phyloP scores from a whole-genome alignment of 2,113 vertebrate genomes.

The human region DNA sequence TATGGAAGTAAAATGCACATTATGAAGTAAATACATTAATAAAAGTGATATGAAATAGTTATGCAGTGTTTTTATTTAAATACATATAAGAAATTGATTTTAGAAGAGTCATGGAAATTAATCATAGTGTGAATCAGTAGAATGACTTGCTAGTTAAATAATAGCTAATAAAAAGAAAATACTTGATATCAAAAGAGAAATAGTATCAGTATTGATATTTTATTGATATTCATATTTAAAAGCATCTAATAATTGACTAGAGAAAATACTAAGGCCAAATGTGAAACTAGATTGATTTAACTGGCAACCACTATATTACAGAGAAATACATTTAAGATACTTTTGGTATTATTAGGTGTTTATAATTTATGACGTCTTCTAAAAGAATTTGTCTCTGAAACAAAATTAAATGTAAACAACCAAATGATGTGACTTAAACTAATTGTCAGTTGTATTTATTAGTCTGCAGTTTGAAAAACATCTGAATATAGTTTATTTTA shows the following conservation, averaged over 20 bases:
- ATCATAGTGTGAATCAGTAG: neutral
- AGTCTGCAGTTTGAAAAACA: neutral
- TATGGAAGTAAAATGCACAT: neutral
- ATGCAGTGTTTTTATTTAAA: slow-evolving; percentile 36
- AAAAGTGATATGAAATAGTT: neutral
- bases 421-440: neutral
- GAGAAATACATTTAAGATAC: neutral
- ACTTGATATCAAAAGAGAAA: neutral
- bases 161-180: neutral
- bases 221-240: slow-evolving; percentile 8
- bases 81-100: neutral
- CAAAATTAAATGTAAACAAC: slow-evolving; percentile 6
- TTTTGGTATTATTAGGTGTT: slow-evolving; percentile 26
- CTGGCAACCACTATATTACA: neutral
- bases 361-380: neutral
- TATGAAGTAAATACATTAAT: neutral
- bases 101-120: slow-evolving; percentile 19
- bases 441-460: neutral
- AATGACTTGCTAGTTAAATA: neutral
- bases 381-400: neutral
- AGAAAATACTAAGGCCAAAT: neutral
- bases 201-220: neutral
- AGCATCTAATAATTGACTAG: neutral
- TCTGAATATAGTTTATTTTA: slow-evolving; percentile 18
- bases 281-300: neutral